phyloP scores from a whole-genome alignment of 2,888 invertebrate genomes.

The Cremastinae sp. region DNA sequence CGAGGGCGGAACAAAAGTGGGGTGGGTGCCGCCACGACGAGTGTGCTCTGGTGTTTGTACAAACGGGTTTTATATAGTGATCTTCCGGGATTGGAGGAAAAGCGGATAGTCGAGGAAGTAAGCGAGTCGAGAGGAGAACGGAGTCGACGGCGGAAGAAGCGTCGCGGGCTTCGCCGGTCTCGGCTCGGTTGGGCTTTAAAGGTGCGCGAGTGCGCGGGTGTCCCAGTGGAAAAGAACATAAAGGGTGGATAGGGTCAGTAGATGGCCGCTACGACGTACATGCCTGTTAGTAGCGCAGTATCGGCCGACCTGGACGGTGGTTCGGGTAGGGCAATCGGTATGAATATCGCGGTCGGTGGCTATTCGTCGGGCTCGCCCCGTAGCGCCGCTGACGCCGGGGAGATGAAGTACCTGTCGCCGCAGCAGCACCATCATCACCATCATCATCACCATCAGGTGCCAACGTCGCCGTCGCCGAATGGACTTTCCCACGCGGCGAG shows the following conservation, averaged over 20 bases:
- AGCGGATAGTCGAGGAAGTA: background rate
- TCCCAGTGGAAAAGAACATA: conserved; percentile 80
- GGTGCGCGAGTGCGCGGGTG: conserved; percentile 12
- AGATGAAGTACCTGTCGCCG: conserved; percentile 95
- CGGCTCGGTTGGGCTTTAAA: conserved; percentile 38
- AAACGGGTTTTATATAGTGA: conserved; percentile 37
- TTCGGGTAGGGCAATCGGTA: conserved; percentile 85
- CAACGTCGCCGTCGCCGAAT: conserved; percentile 86
- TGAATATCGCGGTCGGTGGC: conserved; percentile 87
- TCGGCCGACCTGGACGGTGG: conserved; percentile 89
- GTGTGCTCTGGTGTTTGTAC: conserved; percentile 36
- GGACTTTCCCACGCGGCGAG: conserved; percentile 83
- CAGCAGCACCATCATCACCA: conserved; percentile 93
- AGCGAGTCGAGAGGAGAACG: conserved; percentile 51
- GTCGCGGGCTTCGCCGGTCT: conserved; percentile 37
- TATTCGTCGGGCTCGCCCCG: conserved; percentile 92
- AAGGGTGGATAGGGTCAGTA: conserved; percentile 81
- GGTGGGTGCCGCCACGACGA: conserved; percentile 37
- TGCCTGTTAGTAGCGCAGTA: conserved; percentile 88
- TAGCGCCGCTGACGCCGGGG: conserved; percentile 92
- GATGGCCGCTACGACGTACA: conserved; percentile 98
- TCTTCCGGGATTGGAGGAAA: conserved; percentile 11
- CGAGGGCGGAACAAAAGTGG: conserved; percentile 44
- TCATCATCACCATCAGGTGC: conserved; percentile 86
- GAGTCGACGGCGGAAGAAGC: conserved; percentile 63